phyloP scores from a whole-genome alignment of 2,888 invertebrate species.

The Dichetophora obliterata region DNA sequence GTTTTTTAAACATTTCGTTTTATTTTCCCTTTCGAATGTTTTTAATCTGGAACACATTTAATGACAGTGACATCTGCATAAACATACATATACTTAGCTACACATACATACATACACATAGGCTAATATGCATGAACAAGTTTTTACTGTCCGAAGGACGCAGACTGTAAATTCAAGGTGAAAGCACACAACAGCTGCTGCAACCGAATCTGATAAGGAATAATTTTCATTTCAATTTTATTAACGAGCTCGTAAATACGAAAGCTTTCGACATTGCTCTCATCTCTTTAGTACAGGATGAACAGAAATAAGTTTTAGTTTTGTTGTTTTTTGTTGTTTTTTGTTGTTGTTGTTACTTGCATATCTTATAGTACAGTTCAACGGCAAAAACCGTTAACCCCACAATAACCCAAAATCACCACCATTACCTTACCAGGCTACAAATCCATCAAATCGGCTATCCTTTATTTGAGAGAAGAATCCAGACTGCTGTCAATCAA shows the following conservation, averaged over 20 bases:
- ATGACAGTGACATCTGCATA: too few species aligned
- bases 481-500: constrained; percentile 1
- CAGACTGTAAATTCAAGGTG: constrained; percentile 13
- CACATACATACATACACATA: too few species aligned
- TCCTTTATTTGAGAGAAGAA: background rate
- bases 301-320: background rate
- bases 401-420: too few species aligned
- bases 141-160: background rate
- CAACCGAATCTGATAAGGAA: background rate
- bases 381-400: too few species aligned
- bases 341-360: background rate
- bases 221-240: background rate
- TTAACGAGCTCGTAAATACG: background rate
- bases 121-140: too few species aligned
- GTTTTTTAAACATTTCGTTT: too few species aligned
- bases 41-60: too few species aligned
- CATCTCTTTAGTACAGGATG: background rate
- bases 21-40: too few species aligned
- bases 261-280: constrained; percentile 20
- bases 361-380: too few species aligned
- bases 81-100: too few species aligned
- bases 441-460: too few species aligned
- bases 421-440: too few species aligned
- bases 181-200: constrained; percentile 25
- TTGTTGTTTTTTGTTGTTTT: background rate